Evolutionary conservation across 2,888 invertebrate species (phyloP), one percentile per base, ranked within the genome.

Genomic region (Archaeoteleia sp.): DNA sequence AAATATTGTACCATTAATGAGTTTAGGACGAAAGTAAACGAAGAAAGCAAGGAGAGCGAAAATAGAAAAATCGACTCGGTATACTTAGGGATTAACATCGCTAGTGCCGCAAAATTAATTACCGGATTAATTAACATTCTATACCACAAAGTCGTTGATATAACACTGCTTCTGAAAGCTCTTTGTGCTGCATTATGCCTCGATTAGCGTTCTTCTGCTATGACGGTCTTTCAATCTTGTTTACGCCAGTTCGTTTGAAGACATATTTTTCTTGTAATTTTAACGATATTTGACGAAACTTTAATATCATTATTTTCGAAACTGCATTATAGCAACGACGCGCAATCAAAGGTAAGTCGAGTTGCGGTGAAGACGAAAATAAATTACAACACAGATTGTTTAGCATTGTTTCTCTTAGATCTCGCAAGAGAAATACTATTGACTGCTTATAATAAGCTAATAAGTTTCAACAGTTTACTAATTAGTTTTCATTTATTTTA

Each of bases 111-210:
- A 76, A 77, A 79, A 80, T 80, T 78, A 80, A 80, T 80, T 80
- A 79, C 61, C 57, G 72, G 71, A 77, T 77, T 78, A 78, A 78
- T 80, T 77, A 78, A 78, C 78, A 78, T 77, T 77, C 78, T 77
- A 70, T 70, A 66, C 63, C 65, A 73, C 75, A 77, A 77, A 77
- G 77, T 76, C 76, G 72, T 73, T 67, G 72, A 53, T 51, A 58
- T 30, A 61, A 48, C 57, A 43, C 48, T 55, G 57, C 61, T 53
- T 42, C 32, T 66, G 61, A 49, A 61, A 53, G 65, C 68, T 67
- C 73, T 73, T 72, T 74, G 72, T 71, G 58, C 60, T 40, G 25
- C 57, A 61, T 67, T 60, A 48, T 54, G 63, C 70, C 34, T 65
- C 63, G 57, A 70, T 61, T 67, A 48, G 57, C 45, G 51, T 57